Evolutionary conservation across 2,888 invertebrate species (phyloP), one percentile per base, ranked within the genome.

Genomic region (Masnerella sp.): DNA sequence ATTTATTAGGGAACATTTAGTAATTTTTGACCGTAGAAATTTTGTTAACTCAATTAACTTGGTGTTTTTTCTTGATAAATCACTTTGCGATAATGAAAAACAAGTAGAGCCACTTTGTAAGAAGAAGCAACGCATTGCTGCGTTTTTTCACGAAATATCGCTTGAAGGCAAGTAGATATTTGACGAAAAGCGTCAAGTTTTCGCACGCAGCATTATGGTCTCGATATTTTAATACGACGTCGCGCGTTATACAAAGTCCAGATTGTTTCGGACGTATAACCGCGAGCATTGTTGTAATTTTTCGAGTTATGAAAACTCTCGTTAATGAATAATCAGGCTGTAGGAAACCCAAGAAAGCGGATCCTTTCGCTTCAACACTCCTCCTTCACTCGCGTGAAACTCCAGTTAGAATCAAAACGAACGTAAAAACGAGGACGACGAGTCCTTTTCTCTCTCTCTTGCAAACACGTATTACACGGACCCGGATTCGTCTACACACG

Each of bases 291-390:
- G 68, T 62, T 56, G 62, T 64, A 73, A 73, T 73, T 61, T 68
- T 40, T 49, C 58, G 38, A 68, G 62, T 56, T 68, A 56, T 43
- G 64, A 62, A 73, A 62, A 62, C 58, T 54, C 65, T 45, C 32
- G 52, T 65, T 72, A 47, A 59, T 67, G 56, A 73, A 67, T 65
- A 59, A 61, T 56, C 52, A 54, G 59, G 72, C 51, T 67, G 59
- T 72, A 67, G 61, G 61, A 67, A n/a, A 68, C 34, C 59, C 51
- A 62, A 62, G 73, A 68, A 73, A 73, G 73, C 68, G 73, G 22
- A 61, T 65, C 68, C 56, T 68, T 73, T 68, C 73, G 73, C 73
- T 73, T 67, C 56, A 45, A 62, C 45, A 68, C 61, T 61, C 45
- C 59, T 62, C 20, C 42, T 43, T 68, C 68, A 52, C 47, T 43